phyloP scores from a whole-genome alignment of 64 coral and sea anemone genomes.

The Pachyseris speciosa region DNA sequence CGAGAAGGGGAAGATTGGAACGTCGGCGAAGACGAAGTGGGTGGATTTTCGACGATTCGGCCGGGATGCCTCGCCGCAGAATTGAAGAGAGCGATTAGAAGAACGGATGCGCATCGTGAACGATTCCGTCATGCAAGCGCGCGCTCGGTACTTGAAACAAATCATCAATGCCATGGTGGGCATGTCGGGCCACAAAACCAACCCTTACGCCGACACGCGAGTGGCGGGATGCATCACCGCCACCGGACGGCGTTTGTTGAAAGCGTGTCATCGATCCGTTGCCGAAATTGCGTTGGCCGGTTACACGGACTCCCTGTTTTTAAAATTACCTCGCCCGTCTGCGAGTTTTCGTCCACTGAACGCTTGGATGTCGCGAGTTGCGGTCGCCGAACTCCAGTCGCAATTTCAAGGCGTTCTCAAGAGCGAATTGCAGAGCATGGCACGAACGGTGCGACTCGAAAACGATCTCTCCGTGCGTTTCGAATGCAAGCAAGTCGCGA shows the following conservation, averaged over 20 bases:
- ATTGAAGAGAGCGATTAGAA: not conserved
- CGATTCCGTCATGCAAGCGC: not conserved
- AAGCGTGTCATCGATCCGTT: not conserved
- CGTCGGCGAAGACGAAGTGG: not conserved
- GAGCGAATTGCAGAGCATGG: not conserved
- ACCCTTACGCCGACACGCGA: not conserved
- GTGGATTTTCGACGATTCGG: not conserved
- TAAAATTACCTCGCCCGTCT: not conserved
- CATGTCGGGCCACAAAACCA: not conserved
- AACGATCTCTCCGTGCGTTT: not conserved
- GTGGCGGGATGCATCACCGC: not conserved
- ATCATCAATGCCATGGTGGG: not conserved
- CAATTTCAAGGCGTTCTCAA: not conserved
- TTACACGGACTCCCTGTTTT: not conserved
- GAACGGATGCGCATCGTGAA: not conserved
- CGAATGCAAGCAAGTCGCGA: not conserved
- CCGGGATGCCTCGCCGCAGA: not conserved
- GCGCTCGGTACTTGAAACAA: not conserved
- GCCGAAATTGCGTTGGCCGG: not conserved
- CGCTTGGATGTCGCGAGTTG: not conserved
- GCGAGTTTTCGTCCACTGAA: not conserved
- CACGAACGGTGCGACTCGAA: not conserved
- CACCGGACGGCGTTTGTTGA: not conserved
- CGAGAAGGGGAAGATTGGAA: not conserved
- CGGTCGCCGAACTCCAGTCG: not conserved